Conservation (phyloP, 2,888 invertebrate species). For the Prosapia bicincta region DNA sequence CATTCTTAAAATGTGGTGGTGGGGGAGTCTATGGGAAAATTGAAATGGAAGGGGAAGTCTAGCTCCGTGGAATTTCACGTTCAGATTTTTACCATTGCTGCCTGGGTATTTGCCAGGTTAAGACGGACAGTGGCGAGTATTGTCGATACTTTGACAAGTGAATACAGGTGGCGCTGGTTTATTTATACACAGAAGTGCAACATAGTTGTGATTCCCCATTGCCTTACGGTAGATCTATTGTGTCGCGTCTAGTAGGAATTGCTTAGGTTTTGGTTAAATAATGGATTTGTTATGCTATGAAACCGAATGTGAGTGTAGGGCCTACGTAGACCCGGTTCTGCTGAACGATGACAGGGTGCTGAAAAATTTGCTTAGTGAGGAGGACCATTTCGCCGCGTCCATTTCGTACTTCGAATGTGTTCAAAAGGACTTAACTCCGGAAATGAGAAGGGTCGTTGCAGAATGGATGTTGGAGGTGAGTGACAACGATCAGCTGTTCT, state of each 20-base stretch:
- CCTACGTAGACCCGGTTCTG: slow-evolving; percentile 69
- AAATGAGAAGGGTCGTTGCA: slow-evolving; percentile 89
- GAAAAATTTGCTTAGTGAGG: slow-evolving; percentile 76
- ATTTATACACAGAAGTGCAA: slow-evolving; percentile 2
- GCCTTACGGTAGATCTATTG: background rate
- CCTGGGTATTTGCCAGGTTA: slow-evolving; percentile 25
- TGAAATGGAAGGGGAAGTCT: slow-evolving; percentile 10
- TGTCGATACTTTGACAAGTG: background rate
- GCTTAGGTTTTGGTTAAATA: slow-evolving; percentile 11
- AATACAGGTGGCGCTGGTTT: background rate
- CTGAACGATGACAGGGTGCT: slow-evolving; percentile 72
- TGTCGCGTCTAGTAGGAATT: too few relatives aligned
- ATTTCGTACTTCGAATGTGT: slow-evolving; percentile 77
- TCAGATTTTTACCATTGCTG: slow-evolving; percentile 19
- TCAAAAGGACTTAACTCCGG: slow-evolving; percentile 84
- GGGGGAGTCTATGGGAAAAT: slow-evolving; percentile 23
- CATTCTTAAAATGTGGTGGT: slow-evolving; percentile 25
- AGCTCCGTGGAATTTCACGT: slow-evolving; percentile 18
- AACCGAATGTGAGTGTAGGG: slow-evolving; percentile 47
- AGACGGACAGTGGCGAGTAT: background rate
- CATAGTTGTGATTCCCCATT: background rate
- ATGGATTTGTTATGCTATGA: slow-evolving; percentile 52
- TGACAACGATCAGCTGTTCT: too few relatives aligned
- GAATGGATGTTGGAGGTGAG: slow-evolving; percentile 98
- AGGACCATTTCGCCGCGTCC: slow-evolving; percentile 77